Conservation (phyloP, 2,888 invertebrate species). For the Yponomeuta sedellus region DNA sequence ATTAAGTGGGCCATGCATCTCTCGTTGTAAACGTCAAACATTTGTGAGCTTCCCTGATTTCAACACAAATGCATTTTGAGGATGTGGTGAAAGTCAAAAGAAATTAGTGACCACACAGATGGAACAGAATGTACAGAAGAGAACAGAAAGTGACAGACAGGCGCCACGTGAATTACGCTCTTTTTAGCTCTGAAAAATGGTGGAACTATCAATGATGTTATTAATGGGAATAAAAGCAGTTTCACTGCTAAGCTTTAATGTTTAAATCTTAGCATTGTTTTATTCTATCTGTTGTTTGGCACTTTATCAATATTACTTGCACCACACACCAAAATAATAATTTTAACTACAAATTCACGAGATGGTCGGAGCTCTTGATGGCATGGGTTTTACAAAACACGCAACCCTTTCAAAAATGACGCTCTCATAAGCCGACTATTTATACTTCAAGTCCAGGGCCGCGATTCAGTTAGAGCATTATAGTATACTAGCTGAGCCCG, state of each 20-base stretch:
- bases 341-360: neutral
- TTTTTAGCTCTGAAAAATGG: too few relatives aligned
- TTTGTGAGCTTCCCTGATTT: slow-evolving; percentile 37
- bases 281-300: too few relatives aligned
- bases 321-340: neutral
- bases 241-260: too few relatives aligned
- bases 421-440: neutral
- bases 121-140: too few relatives aligned
- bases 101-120: neutral
- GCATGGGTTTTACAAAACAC: neutral
- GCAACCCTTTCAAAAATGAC: neutral
- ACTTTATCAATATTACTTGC: neutral
- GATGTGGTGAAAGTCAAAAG: slow-evolving; percentile 14
- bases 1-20: slow-evolving; percentile 28
- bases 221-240: too few relatives aligned
- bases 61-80: slow-evolving; percentile 28
- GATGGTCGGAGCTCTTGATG: neutral
- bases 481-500: too few relatives aligned
- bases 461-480: neutral
- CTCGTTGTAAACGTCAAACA: slow-evolving; percentile 34
- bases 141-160: too few relatives aligned
- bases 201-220: too few relatives aligned
- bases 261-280: too few relatives aligned
- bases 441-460: neutral
- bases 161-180: too few relatives aligned